Evolutionary conservation across 2,113 vertebrate genomes (phyloP).

Genomic region (Gymnorhina tibicen): DNA sequence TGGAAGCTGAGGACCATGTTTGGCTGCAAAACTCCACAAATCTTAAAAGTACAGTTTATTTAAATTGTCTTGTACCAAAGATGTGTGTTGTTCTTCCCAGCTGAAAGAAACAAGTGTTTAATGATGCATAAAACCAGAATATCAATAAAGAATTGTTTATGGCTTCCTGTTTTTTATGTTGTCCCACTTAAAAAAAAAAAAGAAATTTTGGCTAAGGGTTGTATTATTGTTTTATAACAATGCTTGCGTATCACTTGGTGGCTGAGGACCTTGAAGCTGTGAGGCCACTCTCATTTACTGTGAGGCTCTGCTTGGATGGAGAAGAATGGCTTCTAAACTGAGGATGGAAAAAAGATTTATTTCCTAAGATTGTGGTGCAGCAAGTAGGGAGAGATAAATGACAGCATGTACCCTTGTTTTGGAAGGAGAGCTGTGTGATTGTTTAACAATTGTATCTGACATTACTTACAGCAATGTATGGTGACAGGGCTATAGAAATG

Average conservation of each 20-base stretch:
- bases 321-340: slow-evolving; percentile 10
- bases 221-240: slow-evolving; percentile 53
- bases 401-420: not conserved
- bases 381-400: not conserved
- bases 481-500: not conserved
- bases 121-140: not conserved
- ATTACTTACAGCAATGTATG: not conserved
- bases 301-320: not conserved
- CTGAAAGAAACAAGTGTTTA: slow-evolving; percentile 13
- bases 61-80: not conserved
- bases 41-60: not conserved
- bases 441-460: not conserved
- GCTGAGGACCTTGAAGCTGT: slow-evolving; percentile 16
- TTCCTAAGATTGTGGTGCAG: not conserved
- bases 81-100: not conserved
- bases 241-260: slow-evolving; percentile 20
- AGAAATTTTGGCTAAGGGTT: not conserved
- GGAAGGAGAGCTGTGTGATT: not conserved
- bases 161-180: slow-evolving; percentile 48
- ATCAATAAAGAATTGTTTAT: slow-evolving; percentile 54
- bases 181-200: not conserved
- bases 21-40: not conserved
- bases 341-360: slow-evolving; percentile 1
- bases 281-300: not conserved
- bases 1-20: not conserved